phyloP scores from a whole-genome alignment of 2,797 vertebrate species.

The Melanotaenia trifasciata region DNA sequence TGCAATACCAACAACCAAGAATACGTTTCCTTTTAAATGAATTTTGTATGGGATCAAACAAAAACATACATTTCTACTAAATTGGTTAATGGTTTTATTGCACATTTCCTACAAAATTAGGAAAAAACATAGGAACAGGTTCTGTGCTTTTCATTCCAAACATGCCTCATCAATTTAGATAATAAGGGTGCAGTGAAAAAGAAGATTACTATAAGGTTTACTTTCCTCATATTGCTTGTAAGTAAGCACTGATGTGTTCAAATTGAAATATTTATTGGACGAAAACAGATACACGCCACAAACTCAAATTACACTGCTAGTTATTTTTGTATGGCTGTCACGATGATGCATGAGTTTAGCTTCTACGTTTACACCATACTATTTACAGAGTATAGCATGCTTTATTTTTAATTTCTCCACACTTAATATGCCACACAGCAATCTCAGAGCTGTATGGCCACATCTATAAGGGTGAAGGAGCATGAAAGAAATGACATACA shows the following conservation, averaged over 20 bases:
- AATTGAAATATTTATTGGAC: neutral
- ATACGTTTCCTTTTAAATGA: neutral
- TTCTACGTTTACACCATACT: neutral
- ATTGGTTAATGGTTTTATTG: neutral
- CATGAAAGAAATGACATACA: too few relatives aligned
- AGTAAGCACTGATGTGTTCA: neutral
- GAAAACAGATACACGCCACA: neutral
- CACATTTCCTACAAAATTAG: neutral
- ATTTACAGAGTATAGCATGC: accelerated
- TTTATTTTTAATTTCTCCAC: too few relatives aligned
- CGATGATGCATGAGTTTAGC: neutral
- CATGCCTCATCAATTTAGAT: neutral
- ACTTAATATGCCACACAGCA: too few relatives aligned
- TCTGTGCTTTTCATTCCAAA: neutral
- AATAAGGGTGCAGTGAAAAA: neutral
- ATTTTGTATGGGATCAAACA: neutral
- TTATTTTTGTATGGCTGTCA: constrained; percentile 6
- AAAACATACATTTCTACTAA: neutral
- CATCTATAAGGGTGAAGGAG: neutral
- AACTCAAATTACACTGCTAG: constrained; percentile 9
- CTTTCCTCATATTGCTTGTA: neutral
- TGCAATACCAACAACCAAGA: too few relatives aligned
- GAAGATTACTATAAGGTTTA: neutral
- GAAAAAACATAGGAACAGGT: neutral
- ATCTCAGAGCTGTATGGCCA: neutral